A percentile compares a stretch with the other conserved stretches of the same genome.
Conservation (phyloP, 2,888 invertebrate genomes). For the Tipula confusa region DNA sequence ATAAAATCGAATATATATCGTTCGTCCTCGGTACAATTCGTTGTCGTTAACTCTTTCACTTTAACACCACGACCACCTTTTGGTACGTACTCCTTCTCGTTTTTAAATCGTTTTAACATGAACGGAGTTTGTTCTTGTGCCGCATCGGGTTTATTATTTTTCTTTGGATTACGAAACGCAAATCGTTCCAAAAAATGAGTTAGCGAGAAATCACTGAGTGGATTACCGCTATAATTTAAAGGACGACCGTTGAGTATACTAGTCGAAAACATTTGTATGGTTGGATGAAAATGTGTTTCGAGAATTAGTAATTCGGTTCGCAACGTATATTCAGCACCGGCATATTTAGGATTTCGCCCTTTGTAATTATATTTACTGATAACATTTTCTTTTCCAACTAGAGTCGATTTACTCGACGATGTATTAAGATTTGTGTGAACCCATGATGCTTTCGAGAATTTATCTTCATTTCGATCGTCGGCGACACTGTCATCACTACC, state of each 20-base stretch:
- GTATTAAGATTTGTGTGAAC: conserved; percentile 39
- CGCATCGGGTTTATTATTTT: conserved; percentile 48
- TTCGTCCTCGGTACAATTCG: conserved; percentile 86
- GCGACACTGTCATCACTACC: neutral
- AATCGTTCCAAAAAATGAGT: conserved; percentile 92
- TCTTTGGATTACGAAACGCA: conserved; percentile 90
- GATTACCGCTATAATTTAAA: conserved; percentile 87
- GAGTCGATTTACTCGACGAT: neutral
- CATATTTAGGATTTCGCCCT: conserved; percentile 76
- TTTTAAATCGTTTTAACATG: conserved; percentile 30
- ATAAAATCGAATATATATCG: conserved; percentile 68
- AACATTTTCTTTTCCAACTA: conserved; percentile 4
- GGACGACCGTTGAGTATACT: conserved; percentile 68
- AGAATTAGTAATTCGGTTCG: conserved; percentile 72
- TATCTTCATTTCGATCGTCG: conserved; percentile 41
- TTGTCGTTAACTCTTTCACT: conserved; percentile 65
- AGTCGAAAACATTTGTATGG: conserved; percentile 81
- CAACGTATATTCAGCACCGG: conserved; percentile 68
- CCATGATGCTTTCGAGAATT: conserved; percentile 37
- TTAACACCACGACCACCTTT: conserved; percentile 66
- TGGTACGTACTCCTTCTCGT: conserved; percentile 60
- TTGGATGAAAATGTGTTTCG: conserved; percentile 81
- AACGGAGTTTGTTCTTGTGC: conserved; percentile 46
- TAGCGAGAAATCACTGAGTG: conserved; percentile 85
- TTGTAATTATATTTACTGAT: neutral